phyloP scores from a whole-genome alignment of 2,797 vertebrate species.

The Mycteria americana region DNA sequence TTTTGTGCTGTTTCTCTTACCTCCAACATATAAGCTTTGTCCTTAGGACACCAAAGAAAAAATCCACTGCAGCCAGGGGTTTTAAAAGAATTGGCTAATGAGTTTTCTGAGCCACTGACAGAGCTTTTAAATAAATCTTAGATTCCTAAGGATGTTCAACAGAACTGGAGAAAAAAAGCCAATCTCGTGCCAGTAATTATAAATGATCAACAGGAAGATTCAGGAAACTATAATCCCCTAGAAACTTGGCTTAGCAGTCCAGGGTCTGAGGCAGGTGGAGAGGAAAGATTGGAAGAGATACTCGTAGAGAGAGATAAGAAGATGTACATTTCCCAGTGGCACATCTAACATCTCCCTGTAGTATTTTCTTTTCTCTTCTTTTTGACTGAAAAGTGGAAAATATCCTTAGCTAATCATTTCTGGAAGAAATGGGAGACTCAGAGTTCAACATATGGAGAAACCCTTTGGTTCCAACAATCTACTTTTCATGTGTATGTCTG shows the following conservation, averaged over 20 bases:
- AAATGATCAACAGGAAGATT: slow-evolving; percentile 16
- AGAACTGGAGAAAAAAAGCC: not conserved
- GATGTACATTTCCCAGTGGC: slow-evolving; percentile 16
- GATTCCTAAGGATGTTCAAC: not conserved
- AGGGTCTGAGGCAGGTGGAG: not conserved
- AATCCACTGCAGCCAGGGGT: not conserved
- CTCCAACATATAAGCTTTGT: not conserved
- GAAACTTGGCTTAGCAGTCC: not conserved
- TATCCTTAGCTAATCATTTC: slow-evolving; percentile 62
- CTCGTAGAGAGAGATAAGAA: not conserved
- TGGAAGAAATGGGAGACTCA: slow-evolving; percentile 45
- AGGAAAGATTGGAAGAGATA: not conserved
- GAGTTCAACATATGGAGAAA: slow-evolving; percentile 55
- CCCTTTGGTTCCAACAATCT: slow-evolving; percentile 44
- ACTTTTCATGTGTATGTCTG: slow-evolving; percentile 43
- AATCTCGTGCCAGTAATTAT: not conserved
- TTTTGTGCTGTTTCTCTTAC: not conserved
- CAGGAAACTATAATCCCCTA: not conserved
- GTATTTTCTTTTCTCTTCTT: slow-evolving; percentile 6
- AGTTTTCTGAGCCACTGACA: not conserved
- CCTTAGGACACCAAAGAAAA: not conserved
- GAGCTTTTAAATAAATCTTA: not conserved
- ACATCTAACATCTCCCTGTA: not conserved
- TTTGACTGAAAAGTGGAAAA: slow-evolving; percentile 62
- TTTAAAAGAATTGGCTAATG: not conserved